Evolutionary conservation across 2,888 invertebrate genomes (phyloP), one percentile per base, ranked within the genome.

Genomic region (Tinea semifulvella): DNA sequence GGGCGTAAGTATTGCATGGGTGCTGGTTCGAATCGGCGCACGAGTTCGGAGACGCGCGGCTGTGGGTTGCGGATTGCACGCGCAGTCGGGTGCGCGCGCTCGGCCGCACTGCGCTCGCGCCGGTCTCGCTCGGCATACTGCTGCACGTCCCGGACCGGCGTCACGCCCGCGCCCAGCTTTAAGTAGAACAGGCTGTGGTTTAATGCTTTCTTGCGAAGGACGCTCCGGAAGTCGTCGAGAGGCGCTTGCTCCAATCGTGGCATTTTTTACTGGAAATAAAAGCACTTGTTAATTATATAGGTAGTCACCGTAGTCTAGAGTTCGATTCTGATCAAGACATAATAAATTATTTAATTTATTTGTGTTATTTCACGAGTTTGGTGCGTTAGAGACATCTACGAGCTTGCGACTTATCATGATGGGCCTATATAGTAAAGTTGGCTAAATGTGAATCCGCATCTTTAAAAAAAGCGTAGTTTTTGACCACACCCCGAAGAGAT

Each of bases 141-240:
- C 11, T 31, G 31, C 31, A 31, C 39, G 39, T 31, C 31, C 31
- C 31, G 11, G 28, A 17, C 27, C 22, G 16, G 42, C 16, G 19
- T 20, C 5, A 22, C 18, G 43, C 27, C 28, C 17, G 72, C 66
- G 56, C 73, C 74, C 50, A 80, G 64, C 57, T 77, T 77, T 58
- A 76, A 56, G 59, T 82, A 82, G 57, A 81, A 82, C 54, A 79
- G 55, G 60, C 81, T 80, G 64, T 82, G 82, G 59, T 57, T 72
- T 25, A 80, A 61, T 45, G 82, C 81, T 61, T 82, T 82, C 61
- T 80, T 79, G 46, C 79, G 70, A 48, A 82, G 60, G 48, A 80
- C 72, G 47, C 75, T 70, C 28, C 82, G 73, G 60, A 81, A 79
- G 58, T 82, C 82, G 53, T 79, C 74, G 26, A 71, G 66, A 36